Evolutionary conservation across 2,113 vertebrate species (phyloP).

Genomic region (Tinamus guttatus): DNA sequence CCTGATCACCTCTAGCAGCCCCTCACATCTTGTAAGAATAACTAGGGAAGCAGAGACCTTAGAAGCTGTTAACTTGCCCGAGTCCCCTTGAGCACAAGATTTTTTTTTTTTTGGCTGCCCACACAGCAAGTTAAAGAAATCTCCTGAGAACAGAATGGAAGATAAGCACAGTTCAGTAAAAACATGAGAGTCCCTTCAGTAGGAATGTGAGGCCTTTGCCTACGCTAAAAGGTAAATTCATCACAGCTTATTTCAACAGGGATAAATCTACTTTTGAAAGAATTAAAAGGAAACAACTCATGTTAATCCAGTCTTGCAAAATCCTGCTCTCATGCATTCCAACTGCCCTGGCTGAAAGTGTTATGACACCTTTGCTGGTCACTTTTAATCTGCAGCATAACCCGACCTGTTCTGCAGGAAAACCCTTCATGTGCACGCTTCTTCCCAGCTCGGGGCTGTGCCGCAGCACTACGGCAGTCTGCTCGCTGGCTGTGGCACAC

Average conservation of each 20-base stretch:
- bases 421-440: not conserved
- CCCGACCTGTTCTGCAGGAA: conserved; percentile 22
- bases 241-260: not conserved
- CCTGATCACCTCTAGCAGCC: not conserved
- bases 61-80: not conserved
- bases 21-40: not conserved
- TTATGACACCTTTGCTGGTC: conserved; percentile 4
- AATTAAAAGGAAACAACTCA: not conserved
- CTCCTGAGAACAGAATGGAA: not conserved
- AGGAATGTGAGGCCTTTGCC: not conserved
- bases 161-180: not conserved
- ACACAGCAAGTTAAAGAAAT: not conserved
- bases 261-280: not conserved
- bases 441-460: not conserved
- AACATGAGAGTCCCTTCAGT: not conserved
- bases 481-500: not conserved
- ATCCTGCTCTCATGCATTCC: not conserved
- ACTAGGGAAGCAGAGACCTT: not conserved
- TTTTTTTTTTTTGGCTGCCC: not conserved
- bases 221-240: not conserved
- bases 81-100: not conserved
- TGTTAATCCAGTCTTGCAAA: not conserved
- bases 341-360: not conserved
- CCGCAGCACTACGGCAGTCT: not conserved
- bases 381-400: not conserved